These are phyloP conservation scores for Parazoanthus swiftii DNA, from an alignment of 92 coral and sea anemone genomes.

Conservation along the genomic window DNA sequence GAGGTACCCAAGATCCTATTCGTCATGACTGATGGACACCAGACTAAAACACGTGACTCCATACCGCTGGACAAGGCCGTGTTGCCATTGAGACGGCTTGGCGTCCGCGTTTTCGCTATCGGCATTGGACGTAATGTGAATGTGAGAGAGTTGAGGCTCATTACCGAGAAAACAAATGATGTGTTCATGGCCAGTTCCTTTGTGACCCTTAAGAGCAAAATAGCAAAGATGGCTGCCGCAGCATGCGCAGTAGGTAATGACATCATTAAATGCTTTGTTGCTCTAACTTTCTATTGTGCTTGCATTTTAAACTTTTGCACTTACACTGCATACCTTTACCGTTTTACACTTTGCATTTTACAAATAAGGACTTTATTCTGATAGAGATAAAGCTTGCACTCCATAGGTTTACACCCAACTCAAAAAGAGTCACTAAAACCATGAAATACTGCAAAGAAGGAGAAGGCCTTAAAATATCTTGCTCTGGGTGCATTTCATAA, in stretches of 20 bases:
- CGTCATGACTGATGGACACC: constrained; percentile 79
- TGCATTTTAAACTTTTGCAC: too few relatives aligned
- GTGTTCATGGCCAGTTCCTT: constrained; percentile 56
- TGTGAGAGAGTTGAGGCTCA: constrained; percentile 53
- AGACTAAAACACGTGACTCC: constrained; percentile 48
- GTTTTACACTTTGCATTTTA: too few relatives aligned
- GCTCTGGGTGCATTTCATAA: background rate
- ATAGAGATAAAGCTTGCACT: too few relatives aligned
- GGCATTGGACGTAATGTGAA: constrained; percentile 54
- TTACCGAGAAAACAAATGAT: constrained; percentile 54
- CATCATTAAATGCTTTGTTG: background rate
- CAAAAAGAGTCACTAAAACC: background rate
- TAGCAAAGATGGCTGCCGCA: constrained; percentile 46
- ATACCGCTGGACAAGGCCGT: constrained; percentile 64
- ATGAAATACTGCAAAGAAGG: background rate
- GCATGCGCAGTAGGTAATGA: constrained; percentile 50
- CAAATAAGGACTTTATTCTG: too few relatives aligned
- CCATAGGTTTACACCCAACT: too few relatives aligned
- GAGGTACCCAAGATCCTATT: constrained; percentile 68
- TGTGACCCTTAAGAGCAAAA: constrained; percentile 49
- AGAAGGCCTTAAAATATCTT: background rate
- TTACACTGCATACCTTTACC: too few relatives aligned
- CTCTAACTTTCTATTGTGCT: background rate
- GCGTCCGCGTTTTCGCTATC: constrained; percentile 50
- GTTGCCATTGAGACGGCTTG: constrained; percentile 52